Evolutionary conservation across 1,140 invertebrate genomes (phyloP).

Genomic region (Drosophila tropicalis): DNA sequence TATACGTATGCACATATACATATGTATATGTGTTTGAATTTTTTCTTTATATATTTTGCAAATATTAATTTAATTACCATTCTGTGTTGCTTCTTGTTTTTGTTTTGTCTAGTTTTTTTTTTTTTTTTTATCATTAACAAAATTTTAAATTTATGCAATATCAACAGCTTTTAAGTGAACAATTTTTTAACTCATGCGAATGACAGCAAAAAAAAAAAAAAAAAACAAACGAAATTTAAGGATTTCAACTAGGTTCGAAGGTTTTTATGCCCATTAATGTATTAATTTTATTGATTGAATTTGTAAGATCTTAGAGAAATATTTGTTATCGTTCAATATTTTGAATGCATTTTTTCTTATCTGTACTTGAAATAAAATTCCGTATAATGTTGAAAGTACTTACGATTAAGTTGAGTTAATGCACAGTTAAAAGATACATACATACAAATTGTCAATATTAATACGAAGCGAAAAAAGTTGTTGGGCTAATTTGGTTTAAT

Average conservation of each 20-base stretch:
- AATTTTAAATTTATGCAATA: constrained; percentile 18
- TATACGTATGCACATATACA: constrained; percentile 1
- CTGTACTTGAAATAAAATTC: too few relatives aligned
- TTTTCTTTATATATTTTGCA: constrained; percentile 12
- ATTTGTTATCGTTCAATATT: too few relatives aligned
- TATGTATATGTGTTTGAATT: not conserved
- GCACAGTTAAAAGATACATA: too few relatives aligned
- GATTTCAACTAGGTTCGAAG: not conserved
- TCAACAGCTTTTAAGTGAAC: constrained; percentile 25
- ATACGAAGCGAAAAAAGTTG: not conserved
- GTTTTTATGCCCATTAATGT: not conserved
- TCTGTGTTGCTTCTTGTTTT: constrained; percentile 39
- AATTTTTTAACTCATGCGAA: not conserved
- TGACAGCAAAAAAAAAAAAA: not conserved
- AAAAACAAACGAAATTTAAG: too few relatives aligned
- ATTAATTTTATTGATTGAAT: too few relatives aligned
- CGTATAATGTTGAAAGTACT: too few relatives aligned
- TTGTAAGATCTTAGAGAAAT: too few relatives aligned
- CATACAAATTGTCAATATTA: not conserved
- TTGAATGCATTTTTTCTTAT: too few relatives aligned
- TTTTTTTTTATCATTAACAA: not conserved
- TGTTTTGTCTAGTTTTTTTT: constrained; percentile 29
- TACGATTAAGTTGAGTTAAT: too few relatives aligned
- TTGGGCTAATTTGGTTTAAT: not conserved
- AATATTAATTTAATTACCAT: constrained; percentile 74